phyloP scores from a whole-genome alignment of 2,888 invertebrate species.

The Lamproptera curius region DNA sequence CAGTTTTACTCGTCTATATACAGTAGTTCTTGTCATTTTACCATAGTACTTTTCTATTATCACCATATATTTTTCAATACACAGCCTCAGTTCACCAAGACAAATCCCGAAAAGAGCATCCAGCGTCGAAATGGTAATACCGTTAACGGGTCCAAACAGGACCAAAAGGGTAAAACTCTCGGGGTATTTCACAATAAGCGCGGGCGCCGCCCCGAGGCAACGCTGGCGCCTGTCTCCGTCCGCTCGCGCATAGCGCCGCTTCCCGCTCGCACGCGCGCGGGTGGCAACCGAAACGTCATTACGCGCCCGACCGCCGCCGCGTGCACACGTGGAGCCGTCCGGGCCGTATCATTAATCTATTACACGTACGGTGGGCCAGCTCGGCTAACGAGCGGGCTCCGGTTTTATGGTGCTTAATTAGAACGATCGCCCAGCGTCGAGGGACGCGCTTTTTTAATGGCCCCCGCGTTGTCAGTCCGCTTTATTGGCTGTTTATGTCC shows the following conservation, averaged over 20 bases:
- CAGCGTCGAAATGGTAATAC: constrained; percentile 73
- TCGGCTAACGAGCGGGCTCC: constrained; percentile 63
- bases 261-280: constrained; percentile 50
- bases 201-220: constrained; percentile 63
- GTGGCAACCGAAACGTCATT: constrained; percentile 51
- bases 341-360: constrained; percentile 76
- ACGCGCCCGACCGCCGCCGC: constrained; percentile 39
- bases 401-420: constrained; percentile 74
- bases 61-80: too few species aligned
- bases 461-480: constrained; percentile 28
- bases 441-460: constrained; percentile 55
- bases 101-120: too few species aligned
- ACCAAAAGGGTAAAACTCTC: constrained; percentile 69
- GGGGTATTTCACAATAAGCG: constrained; percentile 75
- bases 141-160: constrained; percentile 73
- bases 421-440: constrained; percentile 53
- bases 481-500: background rate
- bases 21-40: too few species aligned
- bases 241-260: constrained; percentile 36
- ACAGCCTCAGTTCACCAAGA: too few species aligned
- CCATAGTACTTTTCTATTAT: too few species aligned
- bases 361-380: constrained; percentile 60
- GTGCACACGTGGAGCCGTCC: constrained; percentile 53
- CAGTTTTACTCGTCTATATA: too few species aligned
- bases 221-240: constrained; percentile 61